phyloP scores from a whole-genome alignment of 2,113 vertebrate genomes.

The Strix uralensis region DNA sequence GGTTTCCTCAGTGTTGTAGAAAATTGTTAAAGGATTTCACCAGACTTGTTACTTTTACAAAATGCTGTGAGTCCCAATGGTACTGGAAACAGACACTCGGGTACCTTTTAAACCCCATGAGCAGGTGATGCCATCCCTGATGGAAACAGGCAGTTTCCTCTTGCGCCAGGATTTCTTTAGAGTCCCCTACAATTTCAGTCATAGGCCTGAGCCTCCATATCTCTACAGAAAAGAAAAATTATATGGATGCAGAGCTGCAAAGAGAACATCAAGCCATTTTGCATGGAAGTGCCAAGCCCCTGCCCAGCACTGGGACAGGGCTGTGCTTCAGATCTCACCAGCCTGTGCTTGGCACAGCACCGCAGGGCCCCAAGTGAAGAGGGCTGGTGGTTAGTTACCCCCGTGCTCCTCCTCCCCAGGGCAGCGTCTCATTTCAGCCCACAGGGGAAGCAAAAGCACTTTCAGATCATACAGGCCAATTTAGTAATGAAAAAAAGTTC shows the following conservation, averaged over 20 bases:
- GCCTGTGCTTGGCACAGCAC: background rate
- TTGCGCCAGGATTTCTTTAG: background rate
- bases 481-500: background rate
- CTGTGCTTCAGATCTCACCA: background rate
- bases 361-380: background rate
- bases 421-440: background rate
- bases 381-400: background rate
- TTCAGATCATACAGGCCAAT: background rate
- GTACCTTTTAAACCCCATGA: background rate
- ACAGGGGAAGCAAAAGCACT: background rate
- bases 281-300: background rate
- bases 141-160: background rate
- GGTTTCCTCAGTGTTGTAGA: background rate
- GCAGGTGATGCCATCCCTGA: background rate
- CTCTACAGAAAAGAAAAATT: background rate
- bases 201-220: rapidly evolving
- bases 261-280: background rate
- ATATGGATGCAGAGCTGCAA: background rate
- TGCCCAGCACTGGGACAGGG: background rate
- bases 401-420: background rate
- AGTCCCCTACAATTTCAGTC: background rate
- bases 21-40: background rate
- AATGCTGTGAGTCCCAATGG: background rate
- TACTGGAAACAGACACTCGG: rapidly evolving
- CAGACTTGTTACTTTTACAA: too few species aligned